Percentiles rank a stretch among this genome's conserved stretches.
Evolutionary conservation across 2,797 vertebrate genomes (phyloP).

Genomic region (Peromyscus nudipes): DNA sequence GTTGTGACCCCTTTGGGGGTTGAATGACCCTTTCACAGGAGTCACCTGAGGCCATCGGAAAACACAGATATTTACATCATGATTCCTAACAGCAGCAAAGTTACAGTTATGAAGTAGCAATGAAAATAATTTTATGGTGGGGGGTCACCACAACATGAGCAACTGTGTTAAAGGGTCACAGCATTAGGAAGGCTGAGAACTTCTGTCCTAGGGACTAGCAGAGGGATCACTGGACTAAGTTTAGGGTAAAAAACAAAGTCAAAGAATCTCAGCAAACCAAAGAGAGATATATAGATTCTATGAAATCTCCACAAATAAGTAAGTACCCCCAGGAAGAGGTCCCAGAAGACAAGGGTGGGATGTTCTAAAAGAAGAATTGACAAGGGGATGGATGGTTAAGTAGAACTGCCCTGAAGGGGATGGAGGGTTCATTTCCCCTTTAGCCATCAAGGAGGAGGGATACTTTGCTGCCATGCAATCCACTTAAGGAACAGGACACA

Average conservation of each 20-base stretch:
- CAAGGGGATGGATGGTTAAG: rapidly evolving
- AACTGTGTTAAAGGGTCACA: neutral
- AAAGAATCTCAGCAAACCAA: neutral
- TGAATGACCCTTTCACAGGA: neutral
- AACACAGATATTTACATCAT: neutral
- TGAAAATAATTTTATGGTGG: neutral
- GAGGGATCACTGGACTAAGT: neutral
- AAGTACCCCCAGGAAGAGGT: rapidly evolving
- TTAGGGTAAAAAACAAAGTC: neutral
- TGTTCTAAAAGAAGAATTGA: neutral
- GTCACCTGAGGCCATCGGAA: neutral
- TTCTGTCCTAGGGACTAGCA: neutral
- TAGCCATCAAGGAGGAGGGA: rapidly evolving
- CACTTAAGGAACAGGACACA: neutral
- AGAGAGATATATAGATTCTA: neutral
- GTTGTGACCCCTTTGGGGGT: neutral
- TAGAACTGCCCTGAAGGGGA: neutral
- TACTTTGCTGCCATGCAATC: neutral
- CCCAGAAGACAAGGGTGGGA: rapidly evolving
- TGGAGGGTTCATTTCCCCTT: rapidly evolving
- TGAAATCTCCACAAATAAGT: too few species aligned
- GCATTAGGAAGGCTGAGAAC: too few species aligned
- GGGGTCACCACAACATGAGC: neutral
- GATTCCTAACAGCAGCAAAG: neutral
- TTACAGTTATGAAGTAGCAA: neutral